Evolutionary conservation across 2,888 invertebrate genomes (phyloP).

Genomic region (Hirtodrosophila cameraria): DNA sequence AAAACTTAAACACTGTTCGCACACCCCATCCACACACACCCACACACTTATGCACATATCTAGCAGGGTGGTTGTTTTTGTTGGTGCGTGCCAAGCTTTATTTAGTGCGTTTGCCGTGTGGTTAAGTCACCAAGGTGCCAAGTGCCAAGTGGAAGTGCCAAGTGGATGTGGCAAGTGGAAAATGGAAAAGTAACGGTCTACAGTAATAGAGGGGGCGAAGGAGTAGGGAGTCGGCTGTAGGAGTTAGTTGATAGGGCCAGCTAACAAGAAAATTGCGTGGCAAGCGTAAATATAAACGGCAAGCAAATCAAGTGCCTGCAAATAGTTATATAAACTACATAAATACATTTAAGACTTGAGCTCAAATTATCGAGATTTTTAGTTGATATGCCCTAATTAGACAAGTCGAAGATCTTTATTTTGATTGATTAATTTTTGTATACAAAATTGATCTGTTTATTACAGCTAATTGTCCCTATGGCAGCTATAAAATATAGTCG

Average conservation of each 20-base stretch:
- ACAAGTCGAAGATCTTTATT: too few species aligned
- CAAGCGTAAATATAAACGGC: conserved; percentile 55
- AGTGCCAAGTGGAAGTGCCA: conserved; percentile 34
- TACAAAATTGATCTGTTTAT: too few species aligned
- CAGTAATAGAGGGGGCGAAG: background rate
- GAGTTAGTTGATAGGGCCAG: background rate
- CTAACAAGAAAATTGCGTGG: conserved; percentile 76
- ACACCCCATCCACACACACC: conserved; percentile 20
- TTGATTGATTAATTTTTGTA: too few species aligned
- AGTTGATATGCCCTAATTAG: too few species aligned
- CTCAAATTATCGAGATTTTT: too few species aligned
- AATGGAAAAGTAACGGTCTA: conserved; percentile 21
- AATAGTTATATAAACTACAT: background rate
- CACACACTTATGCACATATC: conserved; percentile 21
- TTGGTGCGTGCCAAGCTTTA: conserved; percentile 70
- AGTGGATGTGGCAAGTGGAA: conserved; percentile 26
- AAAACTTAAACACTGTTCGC: conserved; percentile 76
- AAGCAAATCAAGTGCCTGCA: conserved; percentile 39
- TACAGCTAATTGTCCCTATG: too few species aligned
- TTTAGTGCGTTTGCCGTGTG: conserved; percentile 68
- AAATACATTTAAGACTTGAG: too few species aligned
- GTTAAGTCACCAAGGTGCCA: conserved; percentile 70
- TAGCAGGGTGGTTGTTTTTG: conserved; percentile 29
- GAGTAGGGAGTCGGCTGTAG: background rate
- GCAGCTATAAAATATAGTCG: too few species aligned